Evolutionary conservation across 2,113 vertebrate genomes (phyloP).

Genomic region (Zapus hudsonius): DNA sequence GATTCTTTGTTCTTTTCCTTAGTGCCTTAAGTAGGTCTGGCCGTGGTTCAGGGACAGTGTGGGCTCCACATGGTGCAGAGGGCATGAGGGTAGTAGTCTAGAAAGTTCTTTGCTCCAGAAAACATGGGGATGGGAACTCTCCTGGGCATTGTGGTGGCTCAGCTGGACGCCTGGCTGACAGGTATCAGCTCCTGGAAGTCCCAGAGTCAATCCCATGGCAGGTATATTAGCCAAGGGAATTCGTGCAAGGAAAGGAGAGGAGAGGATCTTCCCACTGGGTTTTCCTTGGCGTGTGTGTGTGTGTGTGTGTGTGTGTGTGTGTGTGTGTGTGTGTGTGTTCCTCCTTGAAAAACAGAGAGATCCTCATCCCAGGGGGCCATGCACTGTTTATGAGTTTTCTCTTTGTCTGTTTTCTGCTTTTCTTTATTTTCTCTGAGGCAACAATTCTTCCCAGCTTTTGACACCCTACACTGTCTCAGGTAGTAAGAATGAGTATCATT

Average conservation of each 20-base stretch:
- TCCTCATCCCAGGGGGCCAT: background rate
- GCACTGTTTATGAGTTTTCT: background rate
- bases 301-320: background rate
- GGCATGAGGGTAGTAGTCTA: background rate
- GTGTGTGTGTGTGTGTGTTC: background rate
- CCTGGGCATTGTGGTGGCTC: background rate
- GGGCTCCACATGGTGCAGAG: background rate
- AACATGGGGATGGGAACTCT: background rate
- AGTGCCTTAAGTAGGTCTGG: background rate
- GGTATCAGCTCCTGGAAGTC: background rate
- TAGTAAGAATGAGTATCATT: background rate
- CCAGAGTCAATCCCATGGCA: background rate
- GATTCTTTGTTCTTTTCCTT: background rate
- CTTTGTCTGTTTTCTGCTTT: background rate
- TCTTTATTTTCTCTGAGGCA: constrained; percentile 8
- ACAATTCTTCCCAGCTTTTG: background rate
- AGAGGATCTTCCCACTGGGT: background rate
- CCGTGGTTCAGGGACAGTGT: background rate
- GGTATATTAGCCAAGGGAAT: background rate
- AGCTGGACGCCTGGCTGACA: background rate
- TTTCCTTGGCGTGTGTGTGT: background rate
- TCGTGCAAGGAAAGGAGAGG: background rate
- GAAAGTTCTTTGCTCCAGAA: background rate
- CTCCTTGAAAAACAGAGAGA: background rate
- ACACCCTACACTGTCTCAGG: background rate